A percentile compares a stretch with the other conserved stretches of the same genome.
Conservation (phyloP, 2,888 invertebrate species). For the Chrysina gloriosa region DNA sequence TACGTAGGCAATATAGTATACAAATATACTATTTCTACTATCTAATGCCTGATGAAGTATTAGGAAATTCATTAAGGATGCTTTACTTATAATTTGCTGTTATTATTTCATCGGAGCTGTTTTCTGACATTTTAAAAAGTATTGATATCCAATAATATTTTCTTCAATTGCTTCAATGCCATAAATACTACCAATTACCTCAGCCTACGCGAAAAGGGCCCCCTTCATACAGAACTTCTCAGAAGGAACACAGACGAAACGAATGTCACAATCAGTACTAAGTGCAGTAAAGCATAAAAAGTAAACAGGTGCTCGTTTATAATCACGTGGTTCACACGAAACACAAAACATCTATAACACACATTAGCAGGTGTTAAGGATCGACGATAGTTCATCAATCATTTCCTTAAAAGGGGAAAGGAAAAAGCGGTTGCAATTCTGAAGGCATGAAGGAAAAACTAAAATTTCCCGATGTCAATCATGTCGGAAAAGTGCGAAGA, state of each 20-base stretch:
- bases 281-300: conserved; percentile 12
- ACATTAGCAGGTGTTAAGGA: conserved; percentile 31
- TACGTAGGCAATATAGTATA: too few relatives aligned
- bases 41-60: too few relatives aligned
- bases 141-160: too few relatives aligned
- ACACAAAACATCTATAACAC: conserved; percentile 36
- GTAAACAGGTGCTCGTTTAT: conserved; percentile 29
- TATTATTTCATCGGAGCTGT: too few relatives aligned
- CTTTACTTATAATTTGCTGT: too few relatives aligned
- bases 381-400: conserved; percentile 40
- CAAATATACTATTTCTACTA: too few relatives aligned
- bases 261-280: conserved; percentile 20
- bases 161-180: too few relatives aligned
- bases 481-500: conserved; percentile 30
- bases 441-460: conserved; percentile 36
- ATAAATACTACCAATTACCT: conserved; percentile 24
- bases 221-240: conserved; percentile 12
- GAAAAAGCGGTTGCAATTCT: conserved; percentile 20
- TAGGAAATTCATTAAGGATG: too few relatives aligned
- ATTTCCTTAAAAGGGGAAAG: conserved; percentile 28
- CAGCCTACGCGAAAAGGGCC: conserved; percentile 34
- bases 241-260: conserved; percentile 16
- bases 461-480: conserved; percentile 44
- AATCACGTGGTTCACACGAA: conserved; percentile 42
- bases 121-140: too few relatives aligned